Base-by-base conservation (phyloP, 1,140 invertebrate species). In the Drosophila paulistorum region DNA sequence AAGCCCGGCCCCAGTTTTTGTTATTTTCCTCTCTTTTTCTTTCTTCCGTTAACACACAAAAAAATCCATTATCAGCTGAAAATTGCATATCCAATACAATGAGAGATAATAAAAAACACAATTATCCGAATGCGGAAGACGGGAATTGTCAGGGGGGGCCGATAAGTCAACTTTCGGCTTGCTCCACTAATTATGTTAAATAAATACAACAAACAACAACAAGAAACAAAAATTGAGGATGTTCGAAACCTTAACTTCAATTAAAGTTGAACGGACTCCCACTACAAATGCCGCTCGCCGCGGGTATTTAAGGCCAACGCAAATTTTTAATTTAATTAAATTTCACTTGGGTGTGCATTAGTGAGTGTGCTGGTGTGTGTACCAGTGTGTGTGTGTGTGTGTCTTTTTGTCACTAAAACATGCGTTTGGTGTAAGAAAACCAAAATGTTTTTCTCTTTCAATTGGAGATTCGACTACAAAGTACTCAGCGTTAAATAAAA, bases 51-150 rank as follows among this genome's bases (percentile, higher is more conserved):
- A 60, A 41, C 65, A 75, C 30, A 71, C 65, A 63, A 62, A 73
- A 17, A 73, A 70, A 73, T 66, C 62, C 61, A 78, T 76, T 86
- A 78, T 86, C 82, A 85, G 68, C 68, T 42, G 41, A 66, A 80
- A 80, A 71, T 70, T 73, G 77, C 76, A 67, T 77, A 84, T 84
- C 81, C 81, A 66, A 86, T 87, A 86, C 87, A 73, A 61, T 9
- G 14, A 48, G 14, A 48, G 14, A 48, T 9, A 48, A 48, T 17
- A 23, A 51, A 51, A 23, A 51, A 51, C 9, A 51, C 17, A 51
- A 51, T 51, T 51, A 62, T 14, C 37, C 60, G 11, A 23, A 51
- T 51, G 45, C 72, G 71, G 81, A 79, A 82, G 81, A 84, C 77
- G 84, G 61, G 73, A 66, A 80, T 74, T 65, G 65, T 65, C 20